These are phyloP conservation scores for Protophormia terraenovae DNA, from an alignment of 2,888 invertebrate species.

Conservation along the genomic window DNA sequence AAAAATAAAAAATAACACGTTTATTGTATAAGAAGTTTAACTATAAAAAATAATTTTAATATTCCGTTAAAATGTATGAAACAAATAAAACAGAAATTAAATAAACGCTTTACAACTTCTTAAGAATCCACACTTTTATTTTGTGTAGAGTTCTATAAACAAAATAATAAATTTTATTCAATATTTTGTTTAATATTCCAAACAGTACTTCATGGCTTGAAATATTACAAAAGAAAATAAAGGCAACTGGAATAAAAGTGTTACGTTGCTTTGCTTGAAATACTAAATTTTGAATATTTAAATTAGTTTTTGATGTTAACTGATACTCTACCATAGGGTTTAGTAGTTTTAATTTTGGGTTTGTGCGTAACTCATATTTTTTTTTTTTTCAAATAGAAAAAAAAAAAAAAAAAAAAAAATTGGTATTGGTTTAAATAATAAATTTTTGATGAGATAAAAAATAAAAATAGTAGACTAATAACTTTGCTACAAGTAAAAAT, in stretches of 20 bases:
- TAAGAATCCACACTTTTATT: neutral
- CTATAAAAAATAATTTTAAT: neutral
- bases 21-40: neutral
- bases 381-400: too few relatives aligned
- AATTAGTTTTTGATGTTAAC: too few relatives aligned
- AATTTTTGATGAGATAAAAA: too few relatives aligned
- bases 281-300: neutral
- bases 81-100: neutral
- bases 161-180: neutral
- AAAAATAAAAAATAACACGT: neutral
- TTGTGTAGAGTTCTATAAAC: neutral
- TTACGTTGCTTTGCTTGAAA: too few relatives aligned
- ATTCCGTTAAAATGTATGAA: neutral
- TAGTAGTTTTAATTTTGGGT: too few relatives aligned
- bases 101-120: neutral
- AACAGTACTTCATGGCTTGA: neutral
- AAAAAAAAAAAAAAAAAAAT: too few relatives aligned
- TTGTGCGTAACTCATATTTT: too few relatives aligned
- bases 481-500: too few relatives aligned
- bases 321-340: too few relatives aligned
- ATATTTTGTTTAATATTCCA: neutral
- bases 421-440: too few relatives aligned
- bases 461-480: too few relatives aligned
- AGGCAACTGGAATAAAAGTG: neutral
- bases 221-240: neutral